Evolutionary conservation across 1,140 invertebrate genomes (phyloP).

Genomic region (Lethrus apterus): DNA sequence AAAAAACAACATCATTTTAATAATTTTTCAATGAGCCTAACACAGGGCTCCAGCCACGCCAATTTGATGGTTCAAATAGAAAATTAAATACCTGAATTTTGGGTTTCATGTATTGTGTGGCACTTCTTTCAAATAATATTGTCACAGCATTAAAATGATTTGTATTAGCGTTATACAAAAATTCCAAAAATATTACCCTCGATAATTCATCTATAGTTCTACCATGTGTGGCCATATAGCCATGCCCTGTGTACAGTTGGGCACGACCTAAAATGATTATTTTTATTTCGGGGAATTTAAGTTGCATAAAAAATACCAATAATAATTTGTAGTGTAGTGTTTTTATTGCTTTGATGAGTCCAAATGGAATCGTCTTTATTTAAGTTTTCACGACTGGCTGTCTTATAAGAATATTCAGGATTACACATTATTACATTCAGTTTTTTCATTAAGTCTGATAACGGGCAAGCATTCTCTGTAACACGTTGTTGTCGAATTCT

Average conservation of each 20-base stretch:
- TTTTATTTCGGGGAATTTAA: not conserved
- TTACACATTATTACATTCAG: not conserved
- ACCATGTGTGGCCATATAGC: constrained; percentile 5
- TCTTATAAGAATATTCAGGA: not conserved
- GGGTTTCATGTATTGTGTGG: not conserved
- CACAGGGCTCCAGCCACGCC: too few species aligned
- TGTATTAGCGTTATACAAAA: constrained; percentile 12
- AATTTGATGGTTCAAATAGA: too few species aligned
- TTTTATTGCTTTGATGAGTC: not conserved
- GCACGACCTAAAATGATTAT: constrained; percentile 9
- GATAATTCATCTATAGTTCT: constrained; percentile 1
- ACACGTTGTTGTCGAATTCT: constrained; percentile 12
- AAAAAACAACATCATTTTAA: too few species aligned
- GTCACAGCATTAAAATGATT: constrained; percentile 12
- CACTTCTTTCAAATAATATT: constrained; percentile 9
- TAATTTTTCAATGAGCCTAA: too few species aligned
- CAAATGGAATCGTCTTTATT: not conserved
- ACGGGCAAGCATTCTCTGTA: not conserved
- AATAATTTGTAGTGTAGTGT: too few species aligned
- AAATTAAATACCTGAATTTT: too few species aligned
- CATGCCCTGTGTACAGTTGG: not conserved
- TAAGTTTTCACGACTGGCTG: not conserved
- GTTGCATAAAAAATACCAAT: too few species aligned
- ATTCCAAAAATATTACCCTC: constrained; percentile 8
- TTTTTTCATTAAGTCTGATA: not conserved